These are phyloP conservation scores for Dendroctonus valens DNA, from an alignment of 1,140 invertebrate species.

Conservation along the genomic window DNA sequence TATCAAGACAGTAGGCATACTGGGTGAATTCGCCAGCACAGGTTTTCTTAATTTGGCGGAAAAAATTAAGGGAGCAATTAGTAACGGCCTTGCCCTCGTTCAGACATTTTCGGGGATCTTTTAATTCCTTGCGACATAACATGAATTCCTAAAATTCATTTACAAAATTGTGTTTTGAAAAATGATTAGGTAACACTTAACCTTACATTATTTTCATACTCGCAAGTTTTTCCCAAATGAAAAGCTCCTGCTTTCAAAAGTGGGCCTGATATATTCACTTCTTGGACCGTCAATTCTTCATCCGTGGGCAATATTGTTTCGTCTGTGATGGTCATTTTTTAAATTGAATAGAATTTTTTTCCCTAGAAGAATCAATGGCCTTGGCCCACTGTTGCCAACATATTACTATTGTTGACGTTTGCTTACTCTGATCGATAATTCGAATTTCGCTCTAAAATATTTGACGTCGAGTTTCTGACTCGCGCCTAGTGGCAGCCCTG, in stretches of 20 bases:
- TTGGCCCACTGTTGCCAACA: no score
- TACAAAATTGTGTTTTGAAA: constrained; percentile 25
- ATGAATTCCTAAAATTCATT: constrained; percentile 83
- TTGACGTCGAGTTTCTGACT: no score
- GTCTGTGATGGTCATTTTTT: constrained; percentile 65
- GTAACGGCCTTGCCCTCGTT: constrained; percentile 91
- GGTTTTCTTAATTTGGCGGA: constrained; percentile 79
- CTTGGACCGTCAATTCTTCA: constrained; percentile 81
- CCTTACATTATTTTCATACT: constrained; percentile 86
- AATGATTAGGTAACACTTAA: constrained; percentile 49
- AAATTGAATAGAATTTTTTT: no score
- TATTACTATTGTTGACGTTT: no score
- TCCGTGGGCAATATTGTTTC: constrained; percentile 72
- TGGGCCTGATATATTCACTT: constrained; percentile 81
- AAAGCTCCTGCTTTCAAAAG: constrained; percentile 62
- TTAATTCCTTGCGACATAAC: constrained; percentile 79
- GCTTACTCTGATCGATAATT: no score
- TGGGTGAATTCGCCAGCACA: constrained; percentile 83
- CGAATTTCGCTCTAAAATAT: no score
- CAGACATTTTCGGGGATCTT: constrained; percentile 85
- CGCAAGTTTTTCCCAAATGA: constrained; percentile 91
- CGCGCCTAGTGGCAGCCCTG: no score
- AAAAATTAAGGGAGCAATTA: constrained; percentile 86
- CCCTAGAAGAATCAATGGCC: no score
- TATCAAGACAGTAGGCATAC: constrained; percentile 85